phyloP scores from a whole-genome alignment of 2,113 vertebrate genomes.

The Phrynosoma blainvillii region DNA sequence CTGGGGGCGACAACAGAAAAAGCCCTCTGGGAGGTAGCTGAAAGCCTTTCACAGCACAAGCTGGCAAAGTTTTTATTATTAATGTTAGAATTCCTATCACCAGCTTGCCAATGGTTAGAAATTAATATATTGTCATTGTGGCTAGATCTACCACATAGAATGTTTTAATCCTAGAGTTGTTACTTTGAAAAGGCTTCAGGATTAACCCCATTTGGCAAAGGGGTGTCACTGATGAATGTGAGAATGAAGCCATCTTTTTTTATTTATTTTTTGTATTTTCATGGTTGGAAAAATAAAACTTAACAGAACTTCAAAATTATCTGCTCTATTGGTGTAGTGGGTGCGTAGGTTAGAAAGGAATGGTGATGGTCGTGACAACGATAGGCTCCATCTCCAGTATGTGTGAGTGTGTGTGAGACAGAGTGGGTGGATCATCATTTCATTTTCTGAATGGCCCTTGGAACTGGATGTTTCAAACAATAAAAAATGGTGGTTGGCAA shows the following conservation, averaged over 20 bases:
- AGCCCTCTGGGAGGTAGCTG: too few relatives aligned
- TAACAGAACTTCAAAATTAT: not conserved
- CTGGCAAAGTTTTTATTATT: too few relatives aligned
- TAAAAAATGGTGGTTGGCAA: not conserved
- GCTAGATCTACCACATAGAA: not conserved
- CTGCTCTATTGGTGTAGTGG: too few relatives aligned
- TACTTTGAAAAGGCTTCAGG: not conserved
- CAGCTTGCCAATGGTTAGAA: not conserved
- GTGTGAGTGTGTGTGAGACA: not conserved
- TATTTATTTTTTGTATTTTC: not conserved
- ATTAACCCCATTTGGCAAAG: not conserved
- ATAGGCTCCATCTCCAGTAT: not conserved
- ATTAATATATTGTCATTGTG: not conserved
- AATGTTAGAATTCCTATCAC: too few relatives aligned
- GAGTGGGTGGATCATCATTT: not conserved
- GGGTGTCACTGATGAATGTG: not conserved
- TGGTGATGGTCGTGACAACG: not conserved
- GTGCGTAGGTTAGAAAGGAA: not conserved
- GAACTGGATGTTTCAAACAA: not conserved
- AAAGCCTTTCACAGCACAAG: too few relatives aligned
- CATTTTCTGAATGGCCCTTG: not conserved
- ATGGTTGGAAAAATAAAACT: not conserved
- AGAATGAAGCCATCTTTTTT: not conserved
- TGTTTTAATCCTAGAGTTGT: not conserved
- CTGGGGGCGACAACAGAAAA: too few relatives aligned